Conservation (phyloP, 2,113 vertebrate species). For the Macaca fascicularis region DNA sequence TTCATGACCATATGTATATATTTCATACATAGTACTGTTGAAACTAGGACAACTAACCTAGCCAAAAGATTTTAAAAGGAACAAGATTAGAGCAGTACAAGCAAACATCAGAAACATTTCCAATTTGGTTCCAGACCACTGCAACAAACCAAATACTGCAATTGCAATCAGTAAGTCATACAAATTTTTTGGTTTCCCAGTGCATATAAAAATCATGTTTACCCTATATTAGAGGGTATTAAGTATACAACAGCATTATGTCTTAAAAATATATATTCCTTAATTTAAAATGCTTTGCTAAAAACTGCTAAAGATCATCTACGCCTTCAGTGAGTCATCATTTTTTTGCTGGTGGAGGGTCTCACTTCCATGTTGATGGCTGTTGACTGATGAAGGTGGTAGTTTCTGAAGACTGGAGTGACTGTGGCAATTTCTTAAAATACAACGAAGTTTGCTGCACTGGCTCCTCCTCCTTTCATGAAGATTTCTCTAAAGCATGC, state of each 20-base stretch:
- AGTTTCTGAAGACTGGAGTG: not conserved
- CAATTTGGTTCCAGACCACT: not conserved
- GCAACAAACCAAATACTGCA: not conserved
- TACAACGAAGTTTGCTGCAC: not conserved
- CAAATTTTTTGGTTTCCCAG: not conserved
- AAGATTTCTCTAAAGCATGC: not conserved
- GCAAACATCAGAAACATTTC: not conserved
- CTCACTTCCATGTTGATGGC: not conserved
- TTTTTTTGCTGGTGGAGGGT: not conserved
- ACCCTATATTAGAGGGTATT: not conserved
- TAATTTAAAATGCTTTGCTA: not conserved
- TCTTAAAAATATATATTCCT: not conserved
- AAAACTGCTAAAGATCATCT: not conserved
- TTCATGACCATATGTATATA: not conserved
- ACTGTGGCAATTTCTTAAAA: not conserved
- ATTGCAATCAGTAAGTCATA: not conserved
- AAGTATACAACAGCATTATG: not conserved
- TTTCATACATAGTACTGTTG: not conserved
- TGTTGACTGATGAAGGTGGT: not conserved
- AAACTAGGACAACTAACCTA: constrained; percentile 14
- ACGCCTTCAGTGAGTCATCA: not conserved
- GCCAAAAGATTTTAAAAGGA: not conserved
- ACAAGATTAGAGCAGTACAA: not conserved
- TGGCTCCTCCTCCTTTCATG: not conserved
- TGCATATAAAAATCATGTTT: not conserved